Evolutionary conservation across 2,113 vertebrate species (phyloP).

Genomic region (Oncorhynchus clarkii): DNA sequence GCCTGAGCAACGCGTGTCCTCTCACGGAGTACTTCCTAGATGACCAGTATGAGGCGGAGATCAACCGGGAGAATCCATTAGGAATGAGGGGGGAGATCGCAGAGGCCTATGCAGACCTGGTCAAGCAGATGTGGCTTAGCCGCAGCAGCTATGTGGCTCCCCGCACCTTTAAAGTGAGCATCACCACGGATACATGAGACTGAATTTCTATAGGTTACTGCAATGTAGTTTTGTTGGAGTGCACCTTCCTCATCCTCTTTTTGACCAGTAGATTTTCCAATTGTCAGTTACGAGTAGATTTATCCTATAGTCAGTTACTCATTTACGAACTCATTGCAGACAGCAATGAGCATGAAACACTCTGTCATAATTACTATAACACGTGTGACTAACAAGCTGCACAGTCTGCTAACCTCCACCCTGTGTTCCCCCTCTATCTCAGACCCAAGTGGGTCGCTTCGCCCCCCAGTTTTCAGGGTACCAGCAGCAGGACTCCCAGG

Average conservation of each 20-base stretch:
- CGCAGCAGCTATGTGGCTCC: conserved; percentile 87
- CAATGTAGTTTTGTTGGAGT: not conserved
- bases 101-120: conserved; percentile 92
- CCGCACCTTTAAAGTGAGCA: conserved; percentile 90
- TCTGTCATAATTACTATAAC: not conserved
- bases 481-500: conserved; percentile 97
- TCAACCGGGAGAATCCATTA: conserved; percentile 92
- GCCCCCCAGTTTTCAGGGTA: conserved; percentile 97
- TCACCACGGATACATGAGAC: not conserved
- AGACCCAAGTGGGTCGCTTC: conserved; percentile 96
- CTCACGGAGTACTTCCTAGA: conserved; percentile 94
- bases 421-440: conserved; percentile 14
- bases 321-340: not conserved
- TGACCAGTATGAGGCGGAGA: conserved; percentile 90
- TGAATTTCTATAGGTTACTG: too few species aligned
- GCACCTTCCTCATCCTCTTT: too few species aligned
- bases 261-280: too few species aligned
- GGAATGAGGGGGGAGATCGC: conserved; percentile 98
- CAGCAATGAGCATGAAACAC: not conserved
- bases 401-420: not conserved
- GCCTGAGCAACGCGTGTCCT: conserved; percentile 90
- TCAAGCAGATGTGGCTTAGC: conserved; percentile 97
- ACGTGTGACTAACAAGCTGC: not conserved
- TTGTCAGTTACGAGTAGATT: too few species aligned
- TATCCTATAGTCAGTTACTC: too few species aligned